Evolutionary conservation across 2,888 invertebrate species (phyloP).

Genomic region (Epicampocera succincta): DNA sequence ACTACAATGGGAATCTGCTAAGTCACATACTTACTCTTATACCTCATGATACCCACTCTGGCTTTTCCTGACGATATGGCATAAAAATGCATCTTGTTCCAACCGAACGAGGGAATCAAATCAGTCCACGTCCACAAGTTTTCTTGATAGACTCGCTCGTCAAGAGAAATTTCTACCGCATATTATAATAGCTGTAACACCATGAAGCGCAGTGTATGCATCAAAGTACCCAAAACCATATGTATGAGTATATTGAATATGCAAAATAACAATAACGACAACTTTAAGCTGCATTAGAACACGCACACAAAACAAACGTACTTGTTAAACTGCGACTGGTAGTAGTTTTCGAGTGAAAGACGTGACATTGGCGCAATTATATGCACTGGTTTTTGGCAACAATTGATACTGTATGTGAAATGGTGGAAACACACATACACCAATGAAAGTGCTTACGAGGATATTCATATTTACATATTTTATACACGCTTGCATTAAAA

Average conservation of each 20-base stretch:
- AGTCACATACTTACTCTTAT: too few relatives aligned
- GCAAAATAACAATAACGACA: constrained; percentile 38
- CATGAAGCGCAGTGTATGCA: too few relatives aligned
- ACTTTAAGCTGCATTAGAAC: not conserved
- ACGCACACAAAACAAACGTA: constrained; percentile 14
- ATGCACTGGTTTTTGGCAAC: constrained; percentile 40
- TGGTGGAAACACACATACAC: too few relatives aligned
- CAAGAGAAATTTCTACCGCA: not conserved
- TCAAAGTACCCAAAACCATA: not conserved
- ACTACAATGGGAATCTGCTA: too few relatives aligned
- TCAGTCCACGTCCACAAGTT: too few relatives aligned
- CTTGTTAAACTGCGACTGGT: constrained; percentile 6
- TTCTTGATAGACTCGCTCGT: too few relatives aligned
- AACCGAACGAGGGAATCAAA: too few relatives aligned
- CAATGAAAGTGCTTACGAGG: not conserved
- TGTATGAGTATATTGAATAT: constrained; percentile 49
- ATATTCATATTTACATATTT: not conserved
- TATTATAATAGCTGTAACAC: too few relatives aligned
- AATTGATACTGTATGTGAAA: not conserved
- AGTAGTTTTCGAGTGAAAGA: constrained; percentile 42
- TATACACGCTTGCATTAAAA: too few relatives aligned
- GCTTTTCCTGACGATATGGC: too few relatives aligned
- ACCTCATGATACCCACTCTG: too few relatives aligned
- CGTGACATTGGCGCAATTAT: constrained; percentile 64
- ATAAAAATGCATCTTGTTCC: too few relatives aligned